Conservation (phyloP, 1,140 invertebrate species). For the Parasteatoda tepidariorum region DNA sequence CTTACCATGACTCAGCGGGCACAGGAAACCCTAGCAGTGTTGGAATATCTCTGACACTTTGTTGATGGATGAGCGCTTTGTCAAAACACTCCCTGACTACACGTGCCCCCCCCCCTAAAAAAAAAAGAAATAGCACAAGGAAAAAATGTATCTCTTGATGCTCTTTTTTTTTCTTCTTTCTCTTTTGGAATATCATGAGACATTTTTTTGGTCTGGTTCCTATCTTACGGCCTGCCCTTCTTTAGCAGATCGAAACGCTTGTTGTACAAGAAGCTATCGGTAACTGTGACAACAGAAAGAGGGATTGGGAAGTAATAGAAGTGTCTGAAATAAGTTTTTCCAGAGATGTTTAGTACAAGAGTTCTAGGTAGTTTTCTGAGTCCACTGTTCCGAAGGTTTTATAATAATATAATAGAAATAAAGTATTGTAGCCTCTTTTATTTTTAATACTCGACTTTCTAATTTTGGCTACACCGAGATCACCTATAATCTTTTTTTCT, state of each 20-base stretch:
- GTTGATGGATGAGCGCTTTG: conserved; percentile 56
- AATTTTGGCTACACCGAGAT: too few relatives aligned
- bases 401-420: too few relatives aligned
- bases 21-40: neutral
- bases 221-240: neutral
- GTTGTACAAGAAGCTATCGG: neutral
- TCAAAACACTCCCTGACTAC: conserved; percentile 49
- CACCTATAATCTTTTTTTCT: too few relatives aligned
- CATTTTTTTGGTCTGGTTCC: neutral
- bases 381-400: too few relatives aligned
- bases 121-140: neutral
- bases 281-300: neutral
- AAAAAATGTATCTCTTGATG: conserved; percentile 31
- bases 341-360: too few relatives aligned
- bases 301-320: neutral
- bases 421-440: too few relatives aligned
- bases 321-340: too few relatives aligned
- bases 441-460: too few relatives aligned
- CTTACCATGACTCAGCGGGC: neutral
- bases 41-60: conserved; percentile 21
- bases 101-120: neutral
- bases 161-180: neutral
- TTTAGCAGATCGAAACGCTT: neutral
- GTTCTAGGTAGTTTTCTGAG: too few relatives aligned
- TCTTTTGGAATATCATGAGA: too few relatives aligned